Evolutionary conservation across 2,797 vertebrate species (phyloP), one percentile per base, ranked within the genome.

Genomic region (Sebastes iracundus): DNA sequence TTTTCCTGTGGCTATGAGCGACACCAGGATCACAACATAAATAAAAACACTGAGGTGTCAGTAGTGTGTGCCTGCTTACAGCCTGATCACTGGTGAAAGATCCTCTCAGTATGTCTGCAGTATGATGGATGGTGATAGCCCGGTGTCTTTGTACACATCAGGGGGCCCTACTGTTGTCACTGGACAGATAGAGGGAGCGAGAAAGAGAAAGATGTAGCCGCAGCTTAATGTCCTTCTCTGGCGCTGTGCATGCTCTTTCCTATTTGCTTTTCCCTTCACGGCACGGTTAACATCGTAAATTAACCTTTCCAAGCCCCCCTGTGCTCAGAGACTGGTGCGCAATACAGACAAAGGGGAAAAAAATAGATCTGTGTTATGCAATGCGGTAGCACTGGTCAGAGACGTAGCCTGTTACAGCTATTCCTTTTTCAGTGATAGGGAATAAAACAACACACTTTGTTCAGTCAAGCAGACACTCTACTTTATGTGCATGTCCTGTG

Each of bases 401-500:
- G 76, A 87, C 64, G 20, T 72, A 86, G 77, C 83, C 69, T 58
- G 85, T 85, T 87, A 86, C 56, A 92, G 87, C 55, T 59, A 70
- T 88, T 91, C 79, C 72, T 72, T 88, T 83, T 72, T 83, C 78
- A 70, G 70, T 52, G 46, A 83, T 76, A 35, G 58, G 67, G 67
- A 89, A 87, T 90, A 78, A 90, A 92, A 88, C 82, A 85, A 85
- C 75, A 82, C 58, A 86, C 69, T 87, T 89, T 90, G 86, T 89
- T 96, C 95, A 95, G 95, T 94, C 94, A 94, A 95, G 95, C 86
- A 95, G 94, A 91, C 80, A 74, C 95, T 95, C 93, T 95, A 94
- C 95, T 97, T 96, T 81, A 96, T 96, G 96, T 98, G 97, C 98
- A 98, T 97, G 97, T 97, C 93, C 94, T 96, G 91, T 96, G 92